Evolutionary conservation across 2,888 invertebrate genomes (phyloP).

Genomic region (Netelia virgata): DNA sequence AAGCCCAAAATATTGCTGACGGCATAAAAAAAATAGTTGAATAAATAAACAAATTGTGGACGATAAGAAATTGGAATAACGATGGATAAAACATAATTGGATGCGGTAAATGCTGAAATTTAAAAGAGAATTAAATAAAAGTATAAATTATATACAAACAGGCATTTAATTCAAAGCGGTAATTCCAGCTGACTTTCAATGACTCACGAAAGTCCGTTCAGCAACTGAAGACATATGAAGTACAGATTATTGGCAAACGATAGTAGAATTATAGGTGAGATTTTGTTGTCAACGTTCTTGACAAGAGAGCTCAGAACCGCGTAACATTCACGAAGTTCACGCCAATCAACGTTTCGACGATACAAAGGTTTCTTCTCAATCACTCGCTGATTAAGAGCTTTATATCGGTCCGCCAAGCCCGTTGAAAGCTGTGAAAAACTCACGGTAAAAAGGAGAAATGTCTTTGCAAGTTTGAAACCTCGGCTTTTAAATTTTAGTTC

Average conservation of each 20-base stretch:
- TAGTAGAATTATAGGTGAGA: constrained; percentile 88
- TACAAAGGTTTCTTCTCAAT: constrained; percentile 83
- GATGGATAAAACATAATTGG: neutral
- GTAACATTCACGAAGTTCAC: constrained; percentile 88
- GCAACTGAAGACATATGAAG: constrained; percentile 90
- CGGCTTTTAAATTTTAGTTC: neutral
- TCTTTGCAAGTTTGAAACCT: neutral
- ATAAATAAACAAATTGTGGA: no score
- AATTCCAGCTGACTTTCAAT: neutral
- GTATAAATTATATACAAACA: neutral
- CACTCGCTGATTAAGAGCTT: constrained; percentile 87
- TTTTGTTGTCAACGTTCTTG: constrained; percentile 86
- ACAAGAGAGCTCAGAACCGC: constrained; percentile 88
- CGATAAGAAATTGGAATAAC: constrained; percentile 15
- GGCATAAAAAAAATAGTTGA: no score
- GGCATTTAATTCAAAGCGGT: neutral
- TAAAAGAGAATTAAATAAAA: neutral
- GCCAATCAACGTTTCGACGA: constrained; percentile 85
- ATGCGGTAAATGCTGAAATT: no score
- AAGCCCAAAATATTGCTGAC: no score
- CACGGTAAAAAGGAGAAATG: neutral
- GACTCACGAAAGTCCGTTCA: constrained; percentile 88
- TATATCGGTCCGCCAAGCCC: constrained; percentile 89
- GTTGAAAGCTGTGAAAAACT: constrained; percentile 77
- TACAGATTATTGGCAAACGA: constrained; percentile 90